These are phyloP conservation scores for Holothuria scabra DNA, from an alignment of 53 echinoderm and acorn worm genomes.

Conservation along the genomic window DNA sequence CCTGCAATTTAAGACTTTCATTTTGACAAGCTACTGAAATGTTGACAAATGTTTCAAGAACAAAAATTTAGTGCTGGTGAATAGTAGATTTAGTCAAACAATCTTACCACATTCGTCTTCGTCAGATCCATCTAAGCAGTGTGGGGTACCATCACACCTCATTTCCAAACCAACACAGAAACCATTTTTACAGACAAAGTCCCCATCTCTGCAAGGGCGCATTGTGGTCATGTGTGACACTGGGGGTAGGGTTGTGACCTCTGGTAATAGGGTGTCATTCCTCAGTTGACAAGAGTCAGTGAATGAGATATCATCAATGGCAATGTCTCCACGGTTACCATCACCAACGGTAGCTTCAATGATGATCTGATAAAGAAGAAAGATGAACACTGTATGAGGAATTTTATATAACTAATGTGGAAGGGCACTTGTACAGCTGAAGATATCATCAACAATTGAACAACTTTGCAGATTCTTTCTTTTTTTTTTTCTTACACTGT, in stretches of 20 bases:
- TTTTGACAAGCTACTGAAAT: too few relatives aligned
- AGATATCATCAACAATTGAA: too few relatives aligned
- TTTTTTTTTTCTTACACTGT: too few relatives aligned
- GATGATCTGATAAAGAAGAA: constrained; percentile 32
- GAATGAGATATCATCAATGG: constrained; percentile 52
- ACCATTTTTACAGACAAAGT: constrained; percentile 32
- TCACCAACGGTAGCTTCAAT: constrained; percentile 51
- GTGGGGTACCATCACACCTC: constrained; percentile 19
- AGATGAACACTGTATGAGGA: neutral
- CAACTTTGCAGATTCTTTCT: too few relatives aligned
- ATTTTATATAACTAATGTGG: neutral
- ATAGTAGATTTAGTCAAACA: too few relatives aligned
- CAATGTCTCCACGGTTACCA: constrained; percentile 41
- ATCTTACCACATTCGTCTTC: constrained; percentile 43
- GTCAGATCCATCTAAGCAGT: constrained; percentile 35
- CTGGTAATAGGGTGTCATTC: neutral
- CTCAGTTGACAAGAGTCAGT: constrained; percentile 15
- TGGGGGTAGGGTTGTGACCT: constrained; percentile 23
- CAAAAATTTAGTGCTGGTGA: too few relatives aligned
- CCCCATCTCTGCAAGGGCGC: constrained; percentile 18
- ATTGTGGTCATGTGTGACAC: neutral
- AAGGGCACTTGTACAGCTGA: neutral
- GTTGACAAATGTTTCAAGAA: too few relatives aligned
- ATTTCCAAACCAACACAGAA: constrained; percentile 9
- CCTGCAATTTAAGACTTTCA: too few relatives aligned